These are phyloP conservation scores for Brevimyrus niger DNA, from an alignment of 2,113 vertebrate species.

Conservation along the genomic window DNA sequence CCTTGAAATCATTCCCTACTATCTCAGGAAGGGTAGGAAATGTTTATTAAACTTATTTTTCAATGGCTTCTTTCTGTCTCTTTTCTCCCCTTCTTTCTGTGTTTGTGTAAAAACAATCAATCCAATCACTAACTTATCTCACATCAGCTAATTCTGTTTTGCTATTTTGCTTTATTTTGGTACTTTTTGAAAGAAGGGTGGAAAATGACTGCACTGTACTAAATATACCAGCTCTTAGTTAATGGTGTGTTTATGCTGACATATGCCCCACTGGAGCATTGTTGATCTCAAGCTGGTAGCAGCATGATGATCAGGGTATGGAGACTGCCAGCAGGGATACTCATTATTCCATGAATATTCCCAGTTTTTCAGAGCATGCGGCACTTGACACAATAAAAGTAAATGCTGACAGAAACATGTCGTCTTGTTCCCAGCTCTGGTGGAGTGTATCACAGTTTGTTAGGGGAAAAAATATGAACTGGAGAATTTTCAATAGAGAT, in stretches of 20 bases:
- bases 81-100: neutral
- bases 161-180: slow-evolving; percentile 10
- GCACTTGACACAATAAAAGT: neutral
- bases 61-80: neutral
- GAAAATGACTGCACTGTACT: neutral
- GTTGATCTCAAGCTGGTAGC: neutral
- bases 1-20: neutral
- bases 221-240: neutral
- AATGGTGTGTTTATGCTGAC: neutral
- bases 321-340: neutral
- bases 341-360: neutral
- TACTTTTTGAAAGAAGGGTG: neutral
- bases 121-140: neutral
- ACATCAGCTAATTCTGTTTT: neutral
- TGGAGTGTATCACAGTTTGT: neutral
- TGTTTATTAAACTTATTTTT: neutral
- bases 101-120: neutral
- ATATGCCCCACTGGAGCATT: neutral
- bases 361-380: neutral
- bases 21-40: neutral
- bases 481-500: neutral
- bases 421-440: neutral
- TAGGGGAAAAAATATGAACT: neutral
- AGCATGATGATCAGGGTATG: neutral
- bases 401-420: neutral